A percentile compares a stretch with the other conserved stretches of the same genome.
phyloP scores from a whole-genome alignment of 2,797 vertebrate genomes.

The Phoxinus dragarum region DNA sequence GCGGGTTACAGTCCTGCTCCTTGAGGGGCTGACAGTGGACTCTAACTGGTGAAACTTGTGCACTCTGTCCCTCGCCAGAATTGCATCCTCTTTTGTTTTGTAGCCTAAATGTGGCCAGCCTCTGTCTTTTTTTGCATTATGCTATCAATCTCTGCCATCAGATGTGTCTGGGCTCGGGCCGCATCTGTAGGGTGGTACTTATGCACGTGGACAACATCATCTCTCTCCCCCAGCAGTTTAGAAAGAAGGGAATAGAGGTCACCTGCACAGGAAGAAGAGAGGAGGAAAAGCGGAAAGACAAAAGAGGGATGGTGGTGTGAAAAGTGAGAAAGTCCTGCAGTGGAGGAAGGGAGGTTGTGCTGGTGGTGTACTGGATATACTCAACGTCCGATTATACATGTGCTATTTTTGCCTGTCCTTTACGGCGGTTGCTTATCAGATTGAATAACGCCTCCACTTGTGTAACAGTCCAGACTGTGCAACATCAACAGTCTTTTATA shows the following conservation, averaged over 20 bases:
- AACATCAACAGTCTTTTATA: not conserved
- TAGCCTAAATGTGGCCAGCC: conserved; percentile 77
- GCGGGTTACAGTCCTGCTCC: conserved; percentile 76
- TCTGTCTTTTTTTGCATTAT: conserved; percentile 91
- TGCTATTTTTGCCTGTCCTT: not conserved
- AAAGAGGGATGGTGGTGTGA: conserved; percentile 60
- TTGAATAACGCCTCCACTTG: not conserved
- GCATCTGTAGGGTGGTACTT: conserved; percentile 85
- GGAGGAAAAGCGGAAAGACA: conserved; percentile 61
- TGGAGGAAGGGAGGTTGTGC: conserved; percentile 18
- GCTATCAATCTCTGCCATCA: conserved; percentile 90
- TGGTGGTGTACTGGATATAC: conserved; percentile 1
- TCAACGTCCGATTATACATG: not conserved
- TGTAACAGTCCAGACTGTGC: not conserved
- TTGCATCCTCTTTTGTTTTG: conserved; percentile 78
- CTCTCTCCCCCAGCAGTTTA: conserved; percentile 91
- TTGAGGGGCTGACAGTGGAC: conserved; percentile 82
- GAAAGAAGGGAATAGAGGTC: conserved; percentile 95
- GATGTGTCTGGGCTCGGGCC: conserved; percentile 84
- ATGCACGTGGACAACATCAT: conserved; percentile 86
- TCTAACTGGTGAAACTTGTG: conserved; percentile 95
- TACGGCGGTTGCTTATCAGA: not conserved
- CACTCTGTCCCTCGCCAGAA: conserved; percentile 93
- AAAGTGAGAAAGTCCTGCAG: conserved; percentile 43
- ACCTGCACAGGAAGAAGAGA: conserved; percentile 82